Evolutionary conservation across 2,888 invertebrate genomes (phyloP).

Genomic region (Ichneumon xanthorius): DNA sequence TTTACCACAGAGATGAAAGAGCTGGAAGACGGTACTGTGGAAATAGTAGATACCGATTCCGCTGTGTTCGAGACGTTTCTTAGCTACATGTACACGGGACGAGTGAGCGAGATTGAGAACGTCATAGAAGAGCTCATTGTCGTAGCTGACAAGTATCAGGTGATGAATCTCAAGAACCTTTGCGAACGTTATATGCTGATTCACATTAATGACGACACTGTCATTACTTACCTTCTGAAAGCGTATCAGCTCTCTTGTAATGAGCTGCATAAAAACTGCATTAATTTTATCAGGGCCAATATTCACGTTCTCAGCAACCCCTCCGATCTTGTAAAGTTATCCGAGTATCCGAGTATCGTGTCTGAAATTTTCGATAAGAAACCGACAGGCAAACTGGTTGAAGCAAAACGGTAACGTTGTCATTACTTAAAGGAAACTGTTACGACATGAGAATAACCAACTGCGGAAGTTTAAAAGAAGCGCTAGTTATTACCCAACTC

Average conservation of each 20-base stretch:
- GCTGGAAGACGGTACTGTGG: not conserved
- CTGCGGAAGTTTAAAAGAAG: too few relatives aligned
- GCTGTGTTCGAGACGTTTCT: constrained; percentile 21
- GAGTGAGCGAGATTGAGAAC: not conserved
- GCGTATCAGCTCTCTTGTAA: not conserved
- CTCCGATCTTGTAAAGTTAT: not conserved
- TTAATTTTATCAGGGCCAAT: constrained; percentile 11
- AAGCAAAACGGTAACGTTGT: too few relatives aligned
- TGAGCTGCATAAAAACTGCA: not conserved
- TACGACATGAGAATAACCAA: too few relatives aligned
- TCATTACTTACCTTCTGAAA: not conserved
- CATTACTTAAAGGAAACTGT: too few relatives aligned
- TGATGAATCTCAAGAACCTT: not conserved
- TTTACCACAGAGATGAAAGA: constrained; percentile 18
- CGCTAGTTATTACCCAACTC: too few relatives aligned
- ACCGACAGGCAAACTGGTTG: too few relatives aligned
- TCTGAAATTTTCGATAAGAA: too few relatives aligned
- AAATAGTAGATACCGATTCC: constrained; percentile 3
- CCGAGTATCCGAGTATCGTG: not conserved
- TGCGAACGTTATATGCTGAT: not conserved
- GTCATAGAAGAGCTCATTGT: not conserved
- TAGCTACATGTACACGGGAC: constrained; percentile 11
- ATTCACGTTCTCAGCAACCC: not conserved
- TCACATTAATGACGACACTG: not conserved
- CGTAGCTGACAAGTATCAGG: constrained; percentile 29